Evolutionary conservation across 2,797 vertebrate species (phyloP).

Genomic region (Eleutherodactylus coqui): DNA sequence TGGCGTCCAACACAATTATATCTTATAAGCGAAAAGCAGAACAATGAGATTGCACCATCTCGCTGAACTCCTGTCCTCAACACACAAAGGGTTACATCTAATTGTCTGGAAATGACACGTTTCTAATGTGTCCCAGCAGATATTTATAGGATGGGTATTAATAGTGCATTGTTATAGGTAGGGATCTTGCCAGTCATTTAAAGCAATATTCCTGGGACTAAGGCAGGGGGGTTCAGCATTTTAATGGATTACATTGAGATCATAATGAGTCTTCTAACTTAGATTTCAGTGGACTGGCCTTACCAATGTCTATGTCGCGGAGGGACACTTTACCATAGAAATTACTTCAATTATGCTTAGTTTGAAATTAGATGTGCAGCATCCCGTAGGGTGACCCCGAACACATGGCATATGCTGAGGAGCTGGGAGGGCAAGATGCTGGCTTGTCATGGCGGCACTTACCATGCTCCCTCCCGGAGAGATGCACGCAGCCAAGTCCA

Average conservation of each 20-base stretch:
- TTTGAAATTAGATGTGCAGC: too few relatives aligned
- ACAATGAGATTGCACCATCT: background rate
- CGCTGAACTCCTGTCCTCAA: background rate
- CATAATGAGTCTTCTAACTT: slow-evolving; percentile 6
- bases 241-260: background rate
- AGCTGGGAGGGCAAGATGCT: too few relatives aligned
- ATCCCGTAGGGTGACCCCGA: too few relatives aligned
- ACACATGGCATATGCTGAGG: too few relatives aligned
- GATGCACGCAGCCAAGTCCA: too few relatives aligned
- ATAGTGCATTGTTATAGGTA: slow-evolving; percentile 30
- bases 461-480: too few relatives aligned
- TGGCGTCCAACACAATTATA: background rate
- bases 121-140: background rate
- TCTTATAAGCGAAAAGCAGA: background rate
- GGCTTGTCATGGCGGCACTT: too few relatives aligned
- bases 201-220: background rate
- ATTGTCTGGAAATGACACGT: slow-evolving; percentile 14
- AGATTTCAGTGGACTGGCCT: background rate
- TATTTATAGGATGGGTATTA: slow-evolving; percentile 35
- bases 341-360: too few relatives aligned
- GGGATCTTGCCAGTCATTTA: slow-evolving; percentile 9
- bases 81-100: slow-evolving; percentile 17
- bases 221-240: background rate
- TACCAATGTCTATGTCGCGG: background rate
- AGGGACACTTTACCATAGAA: background rate